These are phyloP conservation scores for Stomorhina lunata DNA, from an alignment of 2,888 invertebrate genomes.

Conservation along the genomic window DNA sequence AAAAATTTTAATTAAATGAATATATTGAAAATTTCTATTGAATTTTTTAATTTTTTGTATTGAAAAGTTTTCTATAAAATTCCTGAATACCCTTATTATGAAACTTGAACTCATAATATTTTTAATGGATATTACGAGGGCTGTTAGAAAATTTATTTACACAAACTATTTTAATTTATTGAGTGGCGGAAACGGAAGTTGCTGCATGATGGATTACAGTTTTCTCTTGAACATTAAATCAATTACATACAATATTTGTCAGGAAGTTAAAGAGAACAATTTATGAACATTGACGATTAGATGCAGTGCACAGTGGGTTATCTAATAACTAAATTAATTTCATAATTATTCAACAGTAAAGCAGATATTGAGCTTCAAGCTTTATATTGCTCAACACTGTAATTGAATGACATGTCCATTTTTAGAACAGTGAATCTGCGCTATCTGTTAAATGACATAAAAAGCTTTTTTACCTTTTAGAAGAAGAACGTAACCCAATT, in stretches of 20 bases:
- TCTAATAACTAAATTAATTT: neutral
- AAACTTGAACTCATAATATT: neutral
- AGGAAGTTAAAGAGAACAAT: neutral
- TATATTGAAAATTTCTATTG: neutral
- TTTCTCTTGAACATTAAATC: neutral
- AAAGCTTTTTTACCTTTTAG: no score
- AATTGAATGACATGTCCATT: no score
- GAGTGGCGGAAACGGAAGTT: conserved; percentile 5
- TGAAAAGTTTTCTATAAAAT: no score
- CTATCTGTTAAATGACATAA: no score
- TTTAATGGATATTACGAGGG: neutral
- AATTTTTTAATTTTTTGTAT: neutral
- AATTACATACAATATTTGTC: neutral
- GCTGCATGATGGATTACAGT: neutral
- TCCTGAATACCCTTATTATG: neutral
- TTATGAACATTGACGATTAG: no score
- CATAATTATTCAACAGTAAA: no score
- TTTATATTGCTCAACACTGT: no score
- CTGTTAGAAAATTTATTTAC: neutral
- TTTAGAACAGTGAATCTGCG: no score
- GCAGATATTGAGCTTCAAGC: no score
- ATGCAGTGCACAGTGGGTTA: neutral
- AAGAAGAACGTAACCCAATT: no score
- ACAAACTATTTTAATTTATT: neutral
- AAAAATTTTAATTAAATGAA: no score